Evolutionary conservation across 2,797 vertebrate species (phyloP).

Genomic region (Gastrophryne carolinensis): DNA sequence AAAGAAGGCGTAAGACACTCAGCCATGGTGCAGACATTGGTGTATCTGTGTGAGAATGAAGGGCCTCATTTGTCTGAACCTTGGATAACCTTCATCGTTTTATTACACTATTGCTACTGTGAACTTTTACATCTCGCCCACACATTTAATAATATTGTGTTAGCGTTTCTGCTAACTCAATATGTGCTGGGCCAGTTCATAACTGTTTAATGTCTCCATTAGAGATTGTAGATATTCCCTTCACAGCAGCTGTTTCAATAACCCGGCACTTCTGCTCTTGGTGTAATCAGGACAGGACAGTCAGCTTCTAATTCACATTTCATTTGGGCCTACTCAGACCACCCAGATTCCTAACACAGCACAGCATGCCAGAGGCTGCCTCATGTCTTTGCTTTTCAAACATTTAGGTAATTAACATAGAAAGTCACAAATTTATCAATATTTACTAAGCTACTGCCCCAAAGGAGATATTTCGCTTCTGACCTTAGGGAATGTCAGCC

Average conservation of each 20-base stretch:
- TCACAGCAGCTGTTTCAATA: conserved; percentile 28
- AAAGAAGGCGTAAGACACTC: too few species aligned
- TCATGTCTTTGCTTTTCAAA: too few species aligned
- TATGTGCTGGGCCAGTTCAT: conserved; percentile 2
- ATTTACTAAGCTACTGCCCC: too few species aligned
- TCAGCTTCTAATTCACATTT: neutral
- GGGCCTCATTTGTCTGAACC: neutral
- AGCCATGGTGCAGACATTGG: too few species aligned
- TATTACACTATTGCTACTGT: neutral
- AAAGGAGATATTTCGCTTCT: too few species aligned
- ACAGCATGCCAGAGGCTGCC: neutral
- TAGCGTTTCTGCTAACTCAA: conserved; percentile 12
- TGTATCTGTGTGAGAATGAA: neutral
- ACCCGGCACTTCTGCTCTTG: neutral
- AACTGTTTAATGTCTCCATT: conserved; percentile 6
- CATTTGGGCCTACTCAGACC: conserved; percentile 8
- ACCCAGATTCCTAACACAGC: neutral
- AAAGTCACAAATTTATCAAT: too few species aligned
- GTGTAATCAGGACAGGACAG: neutral
- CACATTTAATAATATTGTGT: conserved; percentile 25
- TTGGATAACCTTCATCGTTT: neutral
- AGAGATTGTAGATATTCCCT: neutral
- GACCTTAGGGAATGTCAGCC: too few species aligned
- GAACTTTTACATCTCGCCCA: conserved; percentile 20
- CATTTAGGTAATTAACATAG: too few species aligned